Evolutionary conservation across 2,888 invertebrate genomes (phyloP).

Genomic region (Ceratothoa steindachneri): DNA sequence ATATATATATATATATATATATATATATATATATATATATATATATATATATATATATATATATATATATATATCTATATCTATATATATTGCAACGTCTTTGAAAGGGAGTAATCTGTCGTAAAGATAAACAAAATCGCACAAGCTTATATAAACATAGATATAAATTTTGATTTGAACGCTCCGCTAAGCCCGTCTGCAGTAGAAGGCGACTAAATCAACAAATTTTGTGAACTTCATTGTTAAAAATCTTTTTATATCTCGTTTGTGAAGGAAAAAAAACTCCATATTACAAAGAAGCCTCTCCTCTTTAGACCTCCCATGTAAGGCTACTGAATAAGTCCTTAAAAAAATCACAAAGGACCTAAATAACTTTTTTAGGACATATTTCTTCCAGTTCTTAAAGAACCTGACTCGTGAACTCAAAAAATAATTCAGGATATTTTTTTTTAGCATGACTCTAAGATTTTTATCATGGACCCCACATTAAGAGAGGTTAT

Average conservation of each 20-base stretch:
- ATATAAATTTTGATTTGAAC: background rate
- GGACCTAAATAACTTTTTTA: constrained; percentile 5
- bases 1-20: constrained; percentile 14
- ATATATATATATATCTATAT: no score
- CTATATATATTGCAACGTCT: background rate
- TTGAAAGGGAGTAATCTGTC: no score
- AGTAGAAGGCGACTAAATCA: background rate
- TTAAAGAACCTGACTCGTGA: background rate
- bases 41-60: background rate
- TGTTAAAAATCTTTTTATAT: background rate
- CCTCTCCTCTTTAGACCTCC: background rate
- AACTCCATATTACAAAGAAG: background rate
- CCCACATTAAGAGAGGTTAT: background rate
- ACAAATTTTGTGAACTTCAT: constrained; percentile 1
- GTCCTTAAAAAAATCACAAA: constrained; percentile 1
- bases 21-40: background rate
- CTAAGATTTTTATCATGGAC: background rate
- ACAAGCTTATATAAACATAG: constrained; percentile 6
- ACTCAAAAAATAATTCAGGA: background rate
- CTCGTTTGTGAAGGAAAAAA: background rate
- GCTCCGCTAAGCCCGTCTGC: constrained; percentile 6
- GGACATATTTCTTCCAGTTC: background rate
- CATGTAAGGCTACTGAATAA: background rate
- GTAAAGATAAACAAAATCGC: background rate
- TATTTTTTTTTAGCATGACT: background rate